Percentiles rank a stretch among this genome's conserved stretches.
phyloP scores from a whole-genome alignment of 2,113 vertebrate species.

The Grammomys dolichurus region DNA sequence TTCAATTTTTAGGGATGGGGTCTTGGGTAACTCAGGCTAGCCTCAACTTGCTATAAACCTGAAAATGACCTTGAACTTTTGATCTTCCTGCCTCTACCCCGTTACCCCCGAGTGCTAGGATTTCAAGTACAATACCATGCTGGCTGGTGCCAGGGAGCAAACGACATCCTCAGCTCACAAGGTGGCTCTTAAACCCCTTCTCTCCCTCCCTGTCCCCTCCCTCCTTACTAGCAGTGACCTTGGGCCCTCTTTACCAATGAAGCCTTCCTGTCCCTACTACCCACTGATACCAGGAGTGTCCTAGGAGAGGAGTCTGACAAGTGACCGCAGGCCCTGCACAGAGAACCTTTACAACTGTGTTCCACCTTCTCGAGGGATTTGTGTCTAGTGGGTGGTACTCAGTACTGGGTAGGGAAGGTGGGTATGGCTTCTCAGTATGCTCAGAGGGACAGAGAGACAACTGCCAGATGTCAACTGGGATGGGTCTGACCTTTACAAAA shows the following conservation, averaged over 20 bases:
- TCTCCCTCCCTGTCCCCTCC: background rate
- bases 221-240: rapidly evolving
- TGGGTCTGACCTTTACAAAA: background rate
- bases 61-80: background rate
- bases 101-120: background rate
- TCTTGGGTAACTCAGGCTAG: background rate
- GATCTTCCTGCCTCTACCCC: background rate
- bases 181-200: background rate
- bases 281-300: background rate
- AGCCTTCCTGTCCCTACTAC: background rate
- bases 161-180: background rate
- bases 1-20: background rate
- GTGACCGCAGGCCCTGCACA: background rate
- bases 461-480: rapidly evolving
- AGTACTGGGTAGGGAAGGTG: background rate
- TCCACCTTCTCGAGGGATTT: rapidly evolving
- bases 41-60: background rate
- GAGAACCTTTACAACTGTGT: rapidly evolving
- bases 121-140: background rate
- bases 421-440: background rate
- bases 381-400: background rate
- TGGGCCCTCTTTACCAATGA: background rate
- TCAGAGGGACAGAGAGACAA: background rate
- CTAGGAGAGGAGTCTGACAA: background rate
- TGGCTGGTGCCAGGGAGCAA: background rate